Conservation (phyloP, 2,888 invertebrate species). For the Pandemis cinnamomeana region DNA sequence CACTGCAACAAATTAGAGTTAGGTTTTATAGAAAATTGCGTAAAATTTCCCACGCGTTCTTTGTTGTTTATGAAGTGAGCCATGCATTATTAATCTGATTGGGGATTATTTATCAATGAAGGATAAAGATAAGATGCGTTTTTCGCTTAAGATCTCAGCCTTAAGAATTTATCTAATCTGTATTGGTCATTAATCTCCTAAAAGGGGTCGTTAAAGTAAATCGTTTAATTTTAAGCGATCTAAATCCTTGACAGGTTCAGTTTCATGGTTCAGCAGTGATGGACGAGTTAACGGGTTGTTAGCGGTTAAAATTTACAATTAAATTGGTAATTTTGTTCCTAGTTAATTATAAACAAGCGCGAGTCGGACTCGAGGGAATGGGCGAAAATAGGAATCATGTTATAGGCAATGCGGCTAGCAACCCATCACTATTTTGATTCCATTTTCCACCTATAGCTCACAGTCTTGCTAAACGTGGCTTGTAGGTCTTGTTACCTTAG, state of each 20-base stretch:
- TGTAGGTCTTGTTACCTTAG: too few relatives aligned
- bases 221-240: background rate
- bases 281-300: constrained; percentile 3
- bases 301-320: constrained; percentile 1
- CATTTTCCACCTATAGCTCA: too few relatives aligned
- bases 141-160: background rate
- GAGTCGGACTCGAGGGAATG: too few relatives aligned
- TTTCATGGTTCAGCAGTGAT: constrained; percentile 5
- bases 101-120: background rate
- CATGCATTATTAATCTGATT: too few relatives aligned
- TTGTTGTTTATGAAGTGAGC: background rate
- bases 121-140: background rate
- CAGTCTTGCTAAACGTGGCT: too few relatives aligned
- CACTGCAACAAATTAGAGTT: too few relatives aligned
- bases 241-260: background rate
- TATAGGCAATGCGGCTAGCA: too few relatives aligned
- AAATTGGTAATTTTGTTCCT: background rate
- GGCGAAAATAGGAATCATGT: too few relatives aligned
- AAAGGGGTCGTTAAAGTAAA: background rate
- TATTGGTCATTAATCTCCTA: background rate
- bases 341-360: background rate
- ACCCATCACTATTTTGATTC: too few relatives aligned
- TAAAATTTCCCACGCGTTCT: background rate
- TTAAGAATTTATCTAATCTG: background rate
- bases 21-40: too few relatives aligned